Evolutionary conservation across 1,140 invertebrate genomes (phyloP).

Genomic region (Panulirus ornatus): DNA sequence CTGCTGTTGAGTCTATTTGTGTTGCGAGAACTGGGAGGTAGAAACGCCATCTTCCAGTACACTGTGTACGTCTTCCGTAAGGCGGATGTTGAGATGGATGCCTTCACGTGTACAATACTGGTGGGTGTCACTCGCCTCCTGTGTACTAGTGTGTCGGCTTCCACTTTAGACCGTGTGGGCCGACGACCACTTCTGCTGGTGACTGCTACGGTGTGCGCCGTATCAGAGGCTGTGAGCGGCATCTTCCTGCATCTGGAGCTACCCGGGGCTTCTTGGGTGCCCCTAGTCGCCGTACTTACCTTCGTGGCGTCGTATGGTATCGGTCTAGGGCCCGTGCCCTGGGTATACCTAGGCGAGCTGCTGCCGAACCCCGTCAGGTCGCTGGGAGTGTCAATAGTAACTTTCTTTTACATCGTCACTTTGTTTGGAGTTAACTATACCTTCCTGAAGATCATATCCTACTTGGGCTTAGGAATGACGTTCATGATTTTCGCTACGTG

Average conservation of each 20-base stretch:
- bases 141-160: neutral
- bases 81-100: neutral
- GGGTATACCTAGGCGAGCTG: constrained; percentile 44
- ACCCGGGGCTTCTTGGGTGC: constrained; percentile 21
- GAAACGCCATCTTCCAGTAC: constrained; percentile 11
- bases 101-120: constrained; percentile 19
- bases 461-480: constrained; percentile 14
- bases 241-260: constrained; percentile 24
- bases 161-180: constrained; percentile 2
- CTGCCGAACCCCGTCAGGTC: constrained; percentile 42
- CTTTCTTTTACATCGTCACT: neutral
- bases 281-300: neutral
- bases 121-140: neutral
- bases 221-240: constrained; percentile 14
- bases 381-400: constrained; percentile 21
- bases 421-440: constrained; percentile 22
- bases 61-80: constrained; percentile 19
- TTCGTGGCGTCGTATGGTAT: constrained; percentile 27
- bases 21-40: constrained; percentile 13
- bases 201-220: neutral
- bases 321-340: constrained; percentile 41
- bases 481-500: neutral
- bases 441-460: constrained; percentile 20
- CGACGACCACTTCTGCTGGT: constrained; percentile 18
- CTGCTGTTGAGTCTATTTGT: constrained; percentile 13